Evolutionary conservation across 2,888 invertebrate species (phyloP).

Genomic region (Microctonus hyperodae): DNA sequence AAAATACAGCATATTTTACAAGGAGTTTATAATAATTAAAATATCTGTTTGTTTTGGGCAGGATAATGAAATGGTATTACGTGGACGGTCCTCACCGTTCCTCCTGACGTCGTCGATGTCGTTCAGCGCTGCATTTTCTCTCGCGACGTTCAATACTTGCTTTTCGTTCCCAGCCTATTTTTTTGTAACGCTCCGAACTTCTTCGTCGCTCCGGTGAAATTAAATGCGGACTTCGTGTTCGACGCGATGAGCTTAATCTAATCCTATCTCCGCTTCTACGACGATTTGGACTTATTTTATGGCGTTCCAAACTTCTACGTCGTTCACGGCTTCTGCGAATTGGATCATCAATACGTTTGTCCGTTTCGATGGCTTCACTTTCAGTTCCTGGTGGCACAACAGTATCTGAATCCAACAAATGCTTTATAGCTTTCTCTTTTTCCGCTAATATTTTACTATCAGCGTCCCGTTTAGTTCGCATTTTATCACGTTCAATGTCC

Average conservation of each 20-base stretch:
- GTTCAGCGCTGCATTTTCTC: slow-evolving; percentile 51
- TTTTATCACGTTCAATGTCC: slow-evolving; percentile 60
- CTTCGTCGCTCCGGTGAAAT: slow-evolving; percentile 43
- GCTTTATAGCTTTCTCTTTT: slow-evolving; percentile 60
- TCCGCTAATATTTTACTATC: slow-evolving; percentile 59
- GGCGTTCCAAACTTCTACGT: slow-evolving; percentile 45
- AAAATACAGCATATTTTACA: too few species aligned
- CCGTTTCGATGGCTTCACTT: slow-evolving; percentile 55
- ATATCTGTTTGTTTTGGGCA: neutral
- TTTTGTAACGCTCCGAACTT: slow-evolving; percentile 38
- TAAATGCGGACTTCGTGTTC: slow-evolving; percentile 20
- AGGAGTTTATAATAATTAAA: neutral
- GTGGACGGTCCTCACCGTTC: slow-evolving; percentile 54
- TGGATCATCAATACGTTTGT: slow-evolving; percentile 46
- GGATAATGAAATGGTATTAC: neutral
- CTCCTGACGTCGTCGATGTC: slow-evolving; percentile 48
- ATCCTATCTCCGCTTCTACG: slow-evolving; percentile 42
- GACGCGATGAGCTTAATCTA: slow-evolving; percentile 39
- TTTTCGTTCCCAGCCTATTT: slow-evolving; percentile 50
- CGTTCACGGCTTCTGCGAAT: slow-evolving; percentile 42
- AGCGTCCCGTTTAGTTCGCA: slow-evolving; percentile 54
- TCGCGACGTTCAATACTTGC: slow-evolving; percentile 47
- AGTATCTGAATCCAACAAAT: slow-evolving; percentile 57
- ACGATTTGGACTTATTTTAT: slow-evolving; percentile 40
- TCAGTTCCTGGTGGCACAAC: slow-evolving; percentile 61